Evolutionary conservation across 2,888 invertebrate species (phyloP), one percentile per base, ranked within the genome.

Genomic region (Abrostola triplasia): DNA sequence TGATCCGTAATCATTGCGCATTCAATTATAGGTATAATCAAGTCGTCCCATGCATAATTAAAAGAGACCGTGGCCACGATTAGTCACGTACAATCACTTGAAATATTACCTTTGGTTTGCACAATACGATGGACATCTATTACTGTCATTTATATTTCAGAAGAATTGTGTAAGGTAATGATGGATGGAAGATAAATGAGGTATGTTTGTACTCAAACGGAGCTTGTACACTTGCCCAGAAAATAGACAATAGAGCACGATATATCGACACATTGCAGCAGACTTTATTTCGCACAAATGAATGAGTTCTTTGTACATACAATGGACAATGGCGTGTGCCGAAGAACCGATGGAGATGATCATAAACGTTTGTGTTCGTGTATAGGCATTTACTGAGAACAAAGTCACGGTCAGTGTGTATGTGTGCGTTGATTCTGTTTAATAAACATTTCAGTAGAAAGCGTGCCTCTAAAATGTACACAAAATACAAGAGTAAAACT

Each of bases 311-410:
- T 88, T 83, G 79, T 78, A 82, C 54, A 79, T 76, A 91, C 90
- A 92, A 92, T 91, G 90, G 84, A 92, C 91, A 92, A 92, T 91
- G 88, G 88, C 83, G 83, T 83, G 84, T 84, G 85, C 82, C 70
- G 72, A 62, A 68, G 75, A 70, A 70, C 60, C 71, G 64, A 74
- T 73, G 66, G 70, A 75, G 76, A 76, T 81, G 78, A 63, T 69
- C 68, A 60, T 72, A 61, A 62, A 67, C 59, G 58, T 59, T 76
- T 70, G 59, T 68, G 56, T 61, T 57, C 41, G 52, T 64, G 74
- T 56, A 63, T 50, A 57, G 36, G 54, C 57, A 47, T 44, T 64
- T 67, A 78, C 67, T 50, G 53, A 57, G 77, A 73, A 71, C 62
- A 74, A 77, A 70, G 69, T 68, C 70, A 70, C 68, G 68, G 78